phyloP scores from a whole-genome alignment of 2,113 vertebrate species.

The Odocoileus virginianus region DNA sequence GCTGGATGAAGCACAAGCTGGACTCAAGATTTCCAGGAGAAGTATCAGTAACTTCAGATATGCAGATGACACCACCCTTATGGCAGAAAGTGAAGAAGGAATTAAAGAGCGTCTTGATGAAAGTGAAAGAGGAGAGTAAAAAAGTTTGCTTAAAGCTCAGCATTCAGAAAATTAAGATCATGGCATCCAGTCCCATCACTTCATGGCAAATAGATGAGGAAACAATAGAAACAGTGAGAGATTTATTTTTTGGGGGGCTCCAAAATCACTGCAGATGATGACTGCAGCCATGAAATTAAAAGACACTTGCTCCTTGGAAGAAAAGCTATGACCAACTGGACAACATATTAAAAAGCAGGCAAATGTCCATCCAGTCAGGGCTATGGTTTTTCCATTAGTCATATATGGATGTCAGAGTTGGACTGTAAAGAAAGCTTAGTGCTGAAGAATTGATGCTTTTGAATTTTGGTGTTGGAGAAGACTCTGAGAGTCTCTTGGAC shows the following conservation, averaged over 20 bases:
- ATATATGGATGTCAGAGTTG: background rate
- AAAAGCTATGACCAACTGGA: background rate
- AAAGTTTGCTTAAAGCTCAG: background rate
- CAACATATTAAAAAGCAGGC: background rate
- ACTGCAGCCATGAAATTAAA: background rate
- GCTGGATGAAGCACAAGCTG: background rate
- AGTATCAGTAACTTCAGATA: background rate
- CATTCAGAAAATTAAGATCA: background rate
- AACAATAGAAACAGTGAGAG: background rate
- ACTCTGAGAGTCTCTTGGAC: background rate
- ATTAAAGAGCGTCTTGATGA: background rate
- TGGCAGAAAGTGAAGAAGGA: background rate
- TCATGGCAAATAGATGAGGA: background rate
- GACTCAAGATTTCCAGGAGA: background rate
- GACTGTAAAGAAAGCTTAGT: background rate
- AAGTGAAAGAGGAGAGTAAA: background rate
- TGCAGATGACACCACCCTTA: background rate
- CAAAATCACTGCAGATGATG: background rate
- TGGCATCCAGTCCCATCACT: background rate
- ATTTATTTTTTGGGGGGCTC: background rate
- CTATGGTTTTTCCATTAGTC: background rate
- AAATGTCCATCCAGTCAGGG: background rate
- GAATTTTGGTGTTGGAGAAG: background rate
- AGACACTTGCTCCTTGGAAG: background rate
- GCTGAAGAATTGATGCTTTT: background rate